These are phyloP conservation scores for Jaculus jaculus DNA, from an alignment of 2,113 vertebrate genomes.

Conservation along the genomic window DNA sequence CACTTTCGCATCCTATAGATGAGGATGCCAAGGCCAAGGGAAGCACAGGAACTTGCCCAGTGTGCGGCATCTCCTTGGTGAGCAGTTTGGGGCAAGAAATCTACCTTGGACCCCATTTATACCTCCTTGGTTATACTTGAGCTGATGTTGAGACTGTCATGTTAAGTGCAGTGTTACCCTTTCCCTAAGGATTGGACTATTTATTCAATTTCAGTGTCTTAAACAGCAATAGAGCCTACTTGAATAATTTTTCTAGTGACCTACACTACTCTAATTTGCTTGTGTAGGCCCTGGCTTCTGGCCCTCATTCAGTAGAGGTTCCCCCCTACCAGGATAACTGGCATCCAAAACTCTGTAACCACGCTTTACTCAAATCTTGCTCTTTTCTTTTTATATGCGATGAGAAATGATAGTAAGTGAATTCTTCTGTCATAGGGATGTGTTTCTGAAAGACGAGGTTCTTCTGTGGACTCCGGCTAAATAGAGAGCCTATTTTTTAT, in stretches of 20 bases:
- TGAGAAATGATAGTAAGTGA: constrained; percentile 29
- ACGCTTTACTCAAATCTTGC: not conserved
- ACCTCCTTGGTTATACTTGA: not conserved
- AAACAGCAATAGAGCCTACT: not conserved
- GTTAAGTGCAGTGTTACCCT: not conserved
- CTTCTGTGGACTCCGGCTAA: constrained; percentile 4
- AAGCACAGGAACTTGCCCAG: constrained; percentile 45
- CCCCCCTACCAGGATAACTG: not conserved
- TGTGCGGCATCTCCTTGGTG: constrained; percentile 4
- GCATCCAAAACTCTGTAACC: not conserved
- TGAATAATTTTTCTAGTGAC: not conserved
- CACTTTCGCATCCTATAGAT: constrained; percentile 56
- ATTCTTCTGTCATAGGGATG: not conserved
- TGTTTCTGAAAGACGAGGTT: not conserved
- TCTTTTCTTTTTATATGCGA: not conserved
- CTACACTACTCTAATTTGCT: not conserved
- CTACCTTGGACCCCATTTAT: not conserved
- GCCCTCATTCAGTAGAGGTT: not conserved
- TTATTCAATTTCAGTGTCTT: not conserved
- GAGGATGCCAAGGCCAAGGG: constrained; percentile 43
- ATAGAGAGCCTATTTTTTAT: not conserved
- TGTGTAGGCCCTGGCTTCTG: not conserved
- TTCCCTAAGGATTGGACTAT: not conserved
- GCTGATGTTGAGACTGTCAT: not conserved
- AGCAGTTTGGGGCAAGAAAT: constrained; percentile 33